Evolutionary conservation across 53 echinoderm and acorn worm genomes (phyloP).

Genomic region (Actinopyga echinites): DNA sequence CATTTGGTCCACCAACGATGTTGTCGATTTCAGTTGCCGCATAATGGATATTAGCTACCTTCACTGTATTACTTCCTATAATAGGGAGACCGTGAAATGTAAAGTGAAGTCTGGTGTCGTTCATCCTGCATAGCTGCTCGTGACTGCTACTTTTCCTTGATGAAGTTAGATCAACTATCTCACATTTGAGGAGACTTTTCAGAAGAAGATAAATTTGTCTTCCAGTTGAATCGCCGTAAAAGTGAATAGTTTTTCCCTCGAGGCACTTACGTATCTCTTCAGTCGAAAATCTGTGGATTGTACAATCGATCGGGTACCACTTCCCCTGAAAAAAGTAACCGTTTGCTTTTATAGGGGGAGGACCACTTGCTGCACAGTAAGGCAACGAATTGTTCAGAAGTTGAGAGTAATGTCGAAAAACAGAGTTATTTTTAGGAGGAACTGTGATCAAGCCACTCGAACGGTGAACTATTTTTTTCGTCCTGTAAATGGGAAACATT

Average conservation of each 20-base stretch:
- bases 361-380: not conserved
- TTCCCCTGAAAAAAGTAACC: not conserved
- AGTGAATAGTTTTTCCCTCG: not conserved
- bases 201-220: not conserved
- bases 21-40: conserved; percentile 14
- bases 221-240: conserved; percentile 16
- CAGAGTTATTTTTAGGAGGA: not conserved
- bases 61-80: not conserved
- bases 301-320: not conserved
- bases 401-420: not conserved
- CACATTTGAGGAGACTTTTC: not conserved
- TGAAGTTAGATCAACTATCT: not conserved
- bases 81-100: conserved; percentile 3
- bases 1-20: not conserved
- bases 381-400: not conserved
- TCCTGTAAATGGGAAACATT: not conserved
- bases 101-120: not conserved
- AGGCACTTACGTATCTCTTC: conserved; percentile 1
- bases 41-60: not conserved
- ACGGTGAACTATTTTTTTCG: not conserved
- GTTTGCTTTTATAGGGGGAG: not conserved
- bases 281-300: not conserved
- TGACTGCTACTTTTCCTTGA: not conserved
- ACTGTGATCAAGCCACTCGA: not conserved
- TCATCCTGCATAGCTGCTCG: not conserved